Evolutionary conservation across 2,797 vertebrate genomes (phyloP), one percentile per base, ranked within the genome.

Genomic region (Microctenopoma lineatum): DNA sequence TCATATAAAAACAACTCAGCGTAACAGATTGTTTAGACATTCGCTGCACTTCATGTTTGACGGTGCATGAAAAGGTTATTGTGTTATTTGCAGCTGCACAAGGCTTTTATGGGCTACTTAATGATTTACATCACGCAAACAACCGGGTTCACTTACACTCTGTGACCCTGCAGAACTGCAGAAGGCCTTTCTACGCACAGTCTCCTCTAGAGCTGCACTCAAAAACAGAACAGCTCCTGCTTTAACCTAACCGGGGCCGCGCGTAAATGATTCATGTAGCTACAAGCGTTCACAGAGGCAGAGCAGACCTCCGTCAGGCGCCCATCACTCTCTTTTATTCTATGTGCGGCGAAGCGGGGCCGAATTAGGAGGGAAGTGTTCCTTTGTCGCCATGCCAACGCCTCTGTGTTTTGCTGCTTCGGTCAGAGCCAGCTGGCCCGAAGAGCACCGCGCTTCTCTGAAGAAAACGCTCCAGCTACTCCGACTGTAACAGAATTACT

Each of bases 351-450:
- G 52, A 58, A 74, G 62, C 50, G 13, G 52, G 64, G 57, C 64
- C 74, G 73, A 71, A 83, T 69, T 61, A 82, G 70, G 80, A 88
- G 80, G 73, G 83, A 89, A 75, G 84, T 80, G 82, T 87, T 90
- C 81, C 83, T 81, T 86, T 73, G 89, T 91, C 67, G 77, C 63
- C 81, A 90, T 91, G 89, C 53, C 88, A 83, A 90, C 89, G 41
- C 76, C 52, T 44, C 78, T 70, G 77, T 92, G 89, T 92, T 92
- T 90, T 90, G 83, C 80, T 65, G 77, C 38, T 68, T 62, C 46
- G 81, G 60, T 75, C 63, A 2, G 61, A 82, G 86, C 89, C 92
- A 90, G 85, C 69, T 86, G 86, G 89, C 87, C 82, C 80, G 64
- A 81, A 79, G 75, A 84, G 70, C 32, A 21, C 59, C 14, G 46